A percentile compares a stretch with the other conserved stretches of the same genome.
phyloP scores from a whole-genome alignment of 1,140 invertebrate species.

The Varroa destructor region DNA sequence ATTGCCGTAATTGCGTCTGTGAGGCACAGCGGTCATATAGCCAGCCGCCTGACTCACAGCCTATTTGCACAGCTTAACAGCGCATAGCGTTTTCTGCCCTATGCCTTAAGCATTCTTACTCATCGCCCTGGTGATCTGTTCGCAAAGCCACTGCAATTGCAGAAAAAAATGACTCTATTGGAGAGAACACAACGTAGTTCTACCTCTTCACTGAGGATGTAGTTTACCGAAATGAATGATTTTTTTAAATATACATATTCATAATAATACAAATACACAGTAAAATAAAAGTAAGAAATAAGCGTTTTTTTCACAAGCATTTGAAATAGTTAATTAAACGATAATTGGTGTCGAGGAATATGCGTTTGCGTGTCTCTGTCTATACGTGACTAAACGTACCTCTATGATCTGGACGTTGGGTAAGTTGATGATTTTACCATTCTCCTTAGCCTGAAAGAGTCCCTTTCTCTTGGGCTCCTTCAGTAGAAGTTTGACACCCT shows the following conservation, averaged over 20 bases:
- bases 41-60: no score
- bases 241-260: neutral
- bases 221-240: neutral
- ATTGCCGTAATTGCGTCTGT: no score
- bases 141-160: constrained; percentile 10
- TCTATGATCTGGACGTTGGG: constrained; percentile 15
- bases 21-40: no score
- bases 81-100: neutral
- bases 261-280: no score
- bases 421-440: constrained; percentile 11
- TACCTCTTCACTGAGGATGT: neutral
- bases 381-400: neutral
- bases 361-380: neutral
- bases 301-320: no score
- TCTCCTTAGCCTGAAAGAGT: constrained; percentile 8
- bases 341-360: no score
- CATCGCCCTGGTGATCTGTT: constrained; percentile 12
- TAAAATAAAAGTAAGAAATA: no score
- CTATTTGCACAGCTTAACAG: no score
- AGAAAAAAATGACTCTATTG: neutral
- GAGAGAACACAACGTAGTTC: neutral
- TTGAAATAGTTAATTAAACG: no score
- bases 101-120: constrained; percentile 6
- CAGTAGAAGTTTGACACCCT: constrained; percentile 43
- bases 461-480: constrained; percentile 35